Percentiles rank a stretch among this genome's conserved stretches.
Evolutionary conservation across 2,888 invertebrate genomes (phyloP).

Genomic region (Amphipoea oculea): DNA sequence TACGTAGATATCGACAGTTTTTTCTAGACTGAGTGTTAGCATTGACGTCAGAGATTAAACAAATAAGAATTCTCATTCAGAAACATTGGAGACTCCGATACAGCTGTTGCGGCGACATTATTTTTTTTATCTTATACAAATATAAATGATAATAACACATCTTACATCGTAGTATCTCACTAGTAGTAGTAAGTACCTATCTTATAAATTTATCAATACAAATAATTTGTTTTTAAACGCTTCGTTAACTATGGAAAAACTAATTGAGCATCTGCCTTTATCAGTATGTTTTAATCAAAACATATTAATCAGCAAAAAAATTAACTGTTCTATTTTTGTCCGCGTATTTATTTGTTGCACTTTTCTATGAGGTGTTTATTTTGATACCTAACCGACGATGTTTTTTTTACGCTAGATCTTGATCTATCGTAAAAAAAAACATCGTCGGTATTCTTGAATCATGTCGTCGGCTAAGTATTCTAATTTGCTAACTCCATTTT

Average conservation of each 20-base stretch:
- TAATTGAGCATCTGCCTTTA: conserved; percentile 19
- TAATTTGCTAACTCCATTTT: too few species aligned
- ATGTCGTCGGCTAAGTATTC: too few species aligned
- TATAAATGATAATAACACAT: conserved; percentile 21
- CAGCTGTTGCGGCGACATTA: conserved; percentile 24
- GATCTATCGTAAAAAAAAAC: too few species aligned
- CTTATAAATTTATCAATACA: conserved; percentile 7
- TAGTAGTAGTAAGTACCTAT: background rate
- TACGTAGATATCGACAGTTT: background rate
- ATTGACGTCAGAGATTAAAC: conserved; percentile 5
- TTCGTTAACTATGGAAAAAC: background rate
- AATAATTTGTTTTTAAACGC: conserved; percentile 13
- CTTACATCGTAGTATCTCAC: background rate
- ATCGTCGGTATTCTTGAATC: too few species aligned
- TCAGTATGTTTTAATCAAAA: background rate
- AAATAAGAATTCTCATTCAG: conserved; percentile 13
- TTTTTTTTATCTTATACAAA: conserved; percentile 11
- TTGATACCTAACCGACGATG: too few species aligned
- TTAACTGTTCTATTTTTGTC: too few species aligned
- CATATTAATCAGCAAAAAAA: too few species aligned
- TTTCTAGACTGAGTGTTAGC: conserved; percentile 15
- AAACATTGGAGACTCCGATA: background rate
- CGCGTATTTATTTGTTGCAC: too few species aligned
- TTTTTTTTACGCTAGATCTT: too few species aligned
- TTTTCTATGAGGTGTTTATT: too few species aligned